Base-by-base conservation (phyloP, 2,888 invertebrate genomes). In the Craniophora ligustri region DNA sequence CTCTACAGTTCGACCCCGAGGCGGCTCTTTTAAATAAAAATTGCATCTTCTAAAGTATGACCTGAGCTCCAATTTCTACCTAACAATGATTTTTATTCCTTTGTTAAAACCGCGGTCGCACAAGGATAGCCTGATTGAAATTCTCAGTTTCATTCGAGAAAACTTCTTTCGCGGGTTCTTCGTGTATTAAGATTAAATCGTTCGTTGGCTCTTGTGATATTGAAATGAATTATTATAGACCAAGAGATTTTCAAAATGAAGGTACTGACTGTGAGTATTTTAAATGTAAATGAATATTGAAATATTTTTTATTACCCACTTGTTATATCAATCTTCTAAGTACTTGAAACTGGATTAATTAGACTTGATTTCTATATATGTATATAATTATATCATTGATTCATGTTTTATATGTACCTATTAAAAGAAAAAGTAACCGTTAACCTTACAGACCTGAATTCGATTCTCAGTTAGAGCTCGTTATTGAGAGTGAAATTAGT, bases 51-150 rank as follows among this genome's bases (percentile, higher is more conserved):
- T 44, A 67, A 73, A 65, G 63, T 61, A 69, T 65, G 67, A 72
- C 72, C 64, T 57, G 54, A 64, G 48, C 53, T 67, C 59, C 61
- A 61, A 63, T 68, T 75, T 65, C 45, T 49, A 65, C 45, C 58
- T 73, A 71, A 78, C 78, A 77, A 79, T 77, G 78, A 77, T 76
- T 80, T 77, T 78, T 76, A 77, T 78, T 76, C 72, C 71, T 79
- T 82, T 81, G 75, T 77, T 75, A 63, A 67, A 68, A 65, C 60
- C 54, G 55, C 36, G 51, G 48, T 62, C 39, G 61, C 32, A 31
- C 34, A 23, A 64, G 75, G 75, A 77, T 76, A 79, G 78, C 64
- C 59, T 77, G 82, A 86, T 84, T 84, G 85, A 82, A 84, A 86
- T 81, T 76, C 73, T 69, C 70, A 65, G 67, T 73, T 67, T 68